Base-by-base conservation (phyloP, 2,888 invertebrate species). In the Scaptomyza caliginosa region DNA sequence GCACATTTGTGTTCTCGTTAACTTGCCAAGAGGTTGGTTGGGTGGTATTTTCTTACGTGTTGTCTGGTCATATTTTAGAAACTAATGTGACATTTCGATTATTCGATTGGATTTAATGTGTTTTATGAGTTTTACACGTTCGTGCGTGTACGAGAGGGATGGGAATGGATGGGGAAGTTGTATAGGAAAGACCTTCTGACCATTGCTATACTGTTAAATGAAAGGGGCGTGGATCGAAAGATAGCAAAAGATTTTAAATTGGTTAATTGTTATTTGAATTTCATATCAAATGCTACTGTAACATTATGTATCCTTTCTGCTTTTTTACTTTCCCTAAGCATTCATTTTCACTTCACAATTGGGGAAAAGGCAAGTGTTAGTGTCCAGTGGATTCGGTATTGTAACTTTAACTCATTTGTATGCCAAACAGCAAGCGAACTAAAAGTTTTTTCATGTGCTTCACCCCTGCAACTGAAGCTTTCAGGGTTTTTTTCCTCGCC, bases 1-100 rank as follows among this genome's bases (percentile, higher is more conserved):
- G 43, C 84, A 81, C 80, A 79, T 80, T 83, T 84, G 77, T 77
- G 75, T 79, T 54, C 77, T 68, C 56, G 71, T 85, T 75, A 85
- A 64, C 56, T 43, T 26, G 26, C 43, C 43, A 28, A 19, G 19
- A 5, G 17, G n/a, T 17, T 4, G 17, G 40, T n/a, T n/a, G n/a
- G 13, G 42, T 16, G n/a, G 42, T 40, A 75, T 34, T 73, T 72
- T 66, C 68, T 76, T 81, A 86, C 82, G 85, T 83, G 86, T 81
- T 64, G 70, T 59, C 19, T 56, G 84, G 86, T 86, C 87, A 91
- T 91, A 91, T 91, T 91, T 91, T 90, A 91, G 90, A 89, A 89
- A 90, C 89, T 91, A 91, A 91, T 91, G 91, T 90, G 91, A 91
- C 91, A 91, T 91, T 91, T 91, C 91, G 91, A 91, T 91, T 91